Evolutionary conservation across 1,140 invertebrate species (phyloP), one percentile per base, ranked within the genome.

Genomic region (Daktulosphaira vitifoliae): DNA sequence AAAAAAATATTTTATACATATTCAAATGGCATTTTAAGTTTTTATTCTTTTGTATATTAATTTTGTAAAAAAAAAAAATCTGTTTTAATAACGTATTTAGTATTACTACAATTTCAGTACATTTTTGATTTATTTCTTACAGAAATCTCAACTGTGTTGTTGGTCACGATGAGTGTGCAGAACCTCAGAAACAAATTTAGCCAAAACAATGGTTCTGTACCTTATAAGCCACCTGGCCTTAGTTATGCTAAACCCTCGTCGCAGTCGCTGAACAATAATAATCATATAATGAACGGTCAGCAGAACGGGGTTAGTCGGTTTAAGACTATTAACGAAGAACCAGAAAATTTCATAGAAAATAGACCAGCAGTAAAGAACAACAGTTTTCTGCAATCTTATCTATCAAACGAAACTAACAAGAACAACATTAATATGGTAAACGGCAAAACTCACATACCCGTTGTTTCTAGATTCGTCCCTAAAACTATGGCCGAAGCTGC

Each of bases 131-230:
- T n/a, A n/a, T n/a, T n/a, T n/a, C n/a, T n/a, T n/a, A n/a, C n/a
- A n/a, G n/a, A n/a, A n/a, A n/a, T n/a, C n/a, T n/a, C n/a, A n/a
- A n/a, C n/a, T n/a, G n/a, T n/a, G n/a, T n/a, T 5, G 11, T 18
- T 11, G 8, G 29, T 25, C 56, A 56, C 39, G 20, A 69, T 69
- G 68, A 69, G 65, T 39, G 68, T 69, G 9, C 66, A 69, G 42
- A 67, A 67, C 22, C 64, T 69, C 5, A 54, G 66, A 23, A 50
- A 64, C 11, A 64, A 67, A 26, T 69, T 69, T 39, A 68, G 50
- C 39, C 65, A 64, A 18, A 64, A 46, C 42, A 42, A 6, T 18
- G 49, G 38, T 3, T 25, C 65, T 11, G 65, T 52, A 1, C 52
- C 66, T 22, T 51, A 51, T 22, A 38, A 67, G 6, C 50, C 65